Base-by-base conservation (phyloP, 2,113 vertebrate genomes). In the Heterotis niloticus region DNA sequence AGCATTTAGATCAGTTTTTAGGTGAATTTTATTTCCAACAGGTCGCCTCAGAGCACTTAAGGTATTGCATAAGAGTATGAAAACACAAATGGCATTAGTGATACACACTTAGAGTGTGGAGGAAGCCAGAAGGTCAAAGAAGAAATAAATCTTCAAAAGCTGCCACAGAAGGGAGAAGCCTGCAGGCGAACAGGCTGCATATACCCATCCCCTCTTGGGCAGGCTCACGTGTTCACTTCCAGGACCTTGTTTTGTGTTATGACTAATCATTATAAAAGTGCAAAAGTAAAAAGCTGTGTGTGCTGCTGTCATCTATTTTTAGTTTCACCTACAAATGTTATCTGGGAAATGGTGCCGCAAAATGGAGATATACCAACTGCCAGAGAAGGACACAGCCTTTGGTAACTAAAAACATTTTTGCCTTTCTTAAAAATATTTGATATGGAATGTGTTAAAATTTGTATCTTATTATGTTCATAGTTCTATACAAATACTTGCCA, bases 321-420 rank as follows among this genome's bases (percentile, higher is more conserved):
- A 92, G 91, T 93, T 29, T 84, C 83, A 76, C 72, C 85, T 17
- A 85, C 80, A 78, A 80, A 83, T 52, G 79, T 84, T 29, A 80
- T 44, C 9, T 95, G 92, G 90, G 90, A 94, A 86, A 81, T 81
- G 78, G 90, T 93, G 81, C 91, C 92, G 79, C 91, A 93, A 79
- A 89, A 83, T 14, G 88, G 90, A 64, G 77, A 78, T 0, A 80
- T 91, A 57, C 90, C 91, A 34, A 77, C 83, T 66, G 84, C 85
- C 52, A 90, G 91, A 88, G 86, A 87, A 85, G 90, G 89, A 78
- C 91, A 92, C 82, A 88, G 84, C 34, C 79, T 87, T 77, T 91
- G 91, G 90, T 93, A 87, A 86, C 26, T n/a, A 75, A 51, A 76
- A 29, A 65, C 52, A 44, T 34, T 29, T 10, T 54, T 24, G 14